Base-by-base conservation (phyloP, 1,140 invertebrate species). In the Sesamia nonagrioides region DNA sequence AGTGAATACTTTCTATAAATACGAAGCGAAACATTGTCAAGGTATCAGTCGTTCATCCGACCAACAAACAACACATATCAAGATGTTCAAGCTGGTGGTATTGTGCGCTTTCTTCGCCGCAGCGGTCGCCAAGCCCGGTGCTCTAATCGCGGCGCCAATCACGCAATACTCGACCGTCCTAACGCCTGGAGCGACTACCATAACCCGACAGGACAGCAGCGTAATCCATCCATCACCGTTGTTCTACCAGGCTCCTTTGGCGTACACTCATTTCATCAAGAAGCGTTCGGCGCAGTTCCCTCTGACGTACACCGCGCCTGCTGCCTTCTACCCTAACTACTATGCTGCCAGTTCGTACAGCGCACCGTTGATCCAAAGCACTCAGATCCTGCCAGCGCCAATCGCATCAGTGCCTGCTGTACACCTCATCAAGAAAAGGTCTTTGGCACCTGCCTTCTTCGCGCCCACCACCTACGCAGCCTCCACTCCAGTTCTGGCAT, bases 11-110 rank as follows among this genome's bases (percentile, higher is more conserved):
- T 90, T 90, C 85, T 93, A 93, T 94, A 94, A 91, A 94, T 93
- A 93, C 88, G 80, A 84, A 84, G 81, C 75, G 66, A 60, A 60
- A 69, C 75, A 88, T 79, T 85, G 81, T 77, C 60, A 68, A n/a
- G 80, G 84, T 84, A 94, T 94, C 93, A 94, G 91, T 94, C 84
- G 88, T 88, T 84, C 74, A 81, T 82, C 75, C 84, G 83, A 88
- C 87, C 88, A 92, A 92, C 90, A 90, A 69, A 69, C 66, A 69
- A 69, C 50, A 66, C 90, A 94, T 89, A 95, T 93, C 88, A 95
- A 91, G 82, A 96, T 96, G 95, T 95, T 92, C 90, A 95, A 95
- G 89, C 89, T 95, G 94, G 95, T 96, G 95, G 95, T 96, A 93
- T 95, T 96, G 95, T 95, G 90, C 82, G 93, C 94, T 87, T 84